Evolutionary conservation across 2,113 vertebrate species (phyloP).

Genomic region (Carlito syrichta): DNA sequence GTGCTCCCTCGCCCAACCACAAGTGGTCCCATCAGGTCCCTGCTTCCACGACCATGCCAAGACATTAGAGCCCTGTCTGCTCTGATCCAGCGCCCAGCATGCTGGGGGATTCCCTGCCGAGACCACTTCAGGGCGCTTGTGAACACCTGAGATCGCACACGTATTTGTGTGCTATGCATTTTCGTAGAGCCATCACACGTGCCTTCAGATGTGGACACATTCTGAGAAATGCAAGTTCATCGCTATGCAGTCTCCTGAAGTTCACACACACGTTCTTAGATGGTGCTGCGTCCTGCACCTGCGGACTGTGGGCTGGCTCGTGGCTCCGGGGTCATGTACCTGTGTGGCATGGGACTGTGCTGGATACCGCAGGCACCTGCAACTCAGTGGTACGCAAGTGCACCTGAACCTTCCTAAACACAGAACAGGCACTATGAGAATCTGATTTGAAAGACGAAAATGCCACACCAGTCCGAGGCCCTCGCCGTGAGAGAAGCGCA

Average conservation of each 20-base stretch:
- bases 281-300: background rate
- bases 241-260: background rate
- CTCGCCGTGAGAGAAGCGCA: no score
- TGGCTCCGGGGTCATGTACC: background rate
- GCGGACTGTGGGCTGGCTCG: accelerated
- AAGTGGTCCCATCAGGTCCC: accelerated
- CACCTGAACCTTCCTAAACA: background rate
- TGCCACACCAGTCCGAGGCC: no score
- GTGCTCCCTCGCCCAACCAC: background rate
- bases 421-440: background rate
- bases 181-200: background rate
- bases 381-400: background rate
- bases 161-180: no score
- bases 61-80: background rate
- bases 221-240: background rate
- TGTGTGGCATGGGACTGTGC: background rate
- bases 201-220: background rate
- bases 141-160: background rate
- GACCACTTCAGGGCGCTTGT: background rate
- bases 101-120: background rate
- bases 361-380: background rate
- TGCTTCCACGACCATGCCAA: no score
- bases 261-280: background rate
- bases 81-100: background rate
- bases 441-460: background rate